Percentiles rank a stretch among this genome's conserved stretches.
These are phyloP conservation scores for Oncopeltus fasciatus DNA, from an alignment of 1,140 invertebrate genomes.

Conservation along the genomic window DNA sequence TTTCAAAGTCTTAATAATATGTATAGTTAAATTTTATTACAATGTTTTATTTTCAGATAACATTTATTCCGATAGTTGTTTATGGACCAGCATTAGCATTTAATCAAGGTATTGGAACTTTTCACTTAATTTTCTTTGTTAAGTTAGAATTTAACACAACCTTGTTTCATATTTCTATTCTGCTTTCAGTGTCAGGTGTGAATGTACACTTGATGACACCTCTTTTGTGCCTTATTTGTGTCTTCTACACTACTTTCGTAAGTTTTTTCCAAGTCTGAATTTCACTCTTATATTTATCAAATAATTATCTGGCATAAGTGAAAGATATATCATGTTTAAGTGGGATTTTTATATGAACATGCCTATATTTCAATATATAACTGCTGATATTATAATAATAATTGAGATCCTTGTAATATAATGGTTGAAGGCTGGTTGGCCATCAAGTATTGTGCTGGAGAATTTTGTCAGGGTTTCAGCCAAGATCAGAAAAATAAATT, in stretches of 20 bases:
- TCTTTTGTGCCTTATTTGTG: constrained; percentile 57
- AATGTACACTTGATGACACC: constrained; percentile 52
- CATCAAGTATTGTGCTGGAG: too few species aligned
- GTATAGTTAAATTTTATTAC: not conserved
- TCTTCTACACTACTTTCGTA: constrained; percentile 69
- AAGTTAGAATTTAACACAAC: not conserved
- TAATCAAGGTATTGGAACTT: constrained; percentile 45
- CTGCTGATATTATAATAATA: too few species aligned
- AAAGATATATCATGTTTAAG: too few species aligned
- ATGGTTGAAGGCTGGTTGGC: too few species aligned
- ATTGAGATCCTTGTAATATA: too few species aligned
- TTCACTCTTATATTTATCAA: not conserved
- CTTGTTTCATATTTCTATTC: constrained; percentile 18
- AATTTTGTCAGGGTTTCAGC: too few species aligned
- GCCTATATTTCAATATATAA: too few species aligned
- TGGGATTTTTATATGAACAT: too few species aligned
- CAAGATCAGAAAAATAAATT: too few species aligned
- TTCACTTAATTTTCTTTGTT: constrained; percentile 1
- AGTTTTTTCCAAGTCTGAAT: not conserved
- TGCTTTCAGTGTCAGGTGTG: constrained; percentile 49
- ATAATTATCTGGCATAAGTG: too few species aligned
- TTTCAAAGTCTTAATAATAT: too few species aligned
- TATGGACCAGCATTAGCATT: constrained; percentile 59
- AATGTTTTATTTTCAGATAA: constrained; percentile 39
- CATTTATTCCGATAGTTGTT: constrained; percentile 53